These are phyloP conservation scores for Sphaerodactylus townsendi DNA, from an alignment of 2,113 vertebrate genomes.

Conservation along the genomic window DNA sequence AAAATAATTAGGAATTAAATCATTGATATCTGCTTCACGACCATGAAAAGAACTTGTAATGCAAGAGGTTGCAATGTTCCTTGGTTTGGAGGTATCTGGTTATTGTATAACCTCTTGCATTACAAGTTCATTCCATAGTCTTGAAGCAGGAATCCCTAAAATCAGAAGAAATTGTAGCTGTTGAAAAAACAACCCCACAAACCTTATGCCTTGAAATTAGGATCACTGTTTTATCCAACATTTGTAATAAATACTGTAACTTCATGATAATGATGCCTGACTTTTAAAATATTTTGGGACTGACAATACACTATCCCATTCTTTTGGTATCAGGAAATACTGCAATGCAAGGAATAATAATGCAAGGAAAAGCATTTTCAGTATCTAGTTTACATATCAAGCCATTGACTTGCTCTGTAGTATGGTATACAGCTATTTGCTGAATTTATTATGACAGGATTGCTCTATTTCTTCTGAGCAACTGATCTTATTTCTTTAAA, in stretches of 20 bases:
- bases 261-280: neutral
- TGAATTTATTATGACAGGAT: neutral
- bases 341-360: neutral
- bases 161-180: neutral
- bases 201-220: neutral
- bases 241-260: neutral
- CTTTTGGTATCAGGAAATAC: neutral
- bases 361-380: rapidly evolving
- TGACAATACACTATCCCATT: neutral
- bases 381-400: rapidly evolving
- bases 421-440: rapidly evolving
- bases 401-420: rapidly evolving
- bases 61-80: too few relatives aligned
- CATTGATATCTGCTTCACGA: neutral
- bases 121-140: neutral
- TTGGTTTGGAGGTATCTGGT: too few relatives aligned
- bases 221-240: neutral
- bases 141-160: neutral
- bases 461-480: constrained; percentile 43
- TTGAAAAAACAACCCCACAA: neutral
- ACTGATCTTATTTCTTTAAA: constrained; percentile 63
- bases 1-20: neutral
- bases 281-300: neutral
- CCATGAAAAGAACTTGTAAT: too few relatives aligned
- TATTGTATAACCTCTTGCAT: too few relatives aligned